Evolutionary conservation across 2,888 invertebrate species (phyloP), one percentile per base, ranked within the genome.

Genomic region (Odontomyia ornata): DNA sequence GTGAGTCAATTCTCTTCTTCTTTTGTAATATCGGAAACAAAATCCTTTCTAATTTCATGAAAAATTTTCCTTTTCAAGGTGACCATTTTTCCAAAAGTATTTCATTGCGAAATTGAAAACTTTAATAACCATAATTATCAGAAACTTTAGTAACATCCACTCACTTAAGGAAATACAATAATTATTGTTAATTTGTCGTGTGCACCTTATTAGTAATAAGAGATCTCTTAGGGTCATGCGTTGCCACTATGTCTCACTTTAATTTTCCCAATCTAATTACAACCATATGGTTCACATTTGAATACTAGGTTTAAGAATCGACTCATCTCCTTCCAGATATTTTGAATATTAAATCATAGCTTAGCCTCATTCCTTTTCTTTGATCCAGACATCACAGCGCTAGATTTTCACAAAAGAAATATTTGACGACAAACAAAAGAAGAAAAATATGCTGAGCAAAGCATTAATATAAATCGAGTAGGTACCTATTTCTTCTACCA

Each of bases 221-320:
- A 36, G 3, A 36, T 36, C 9, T 36, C 9, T 36, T 36, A 3
- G 36, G 3, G 3, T 52, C 15, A 60, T 21, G 11, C 43, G 36
- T 1, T 73, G 60, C 60, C 73, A 57, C 73, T 60, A 9, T 73
- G 56, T 73, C 46, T 25, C 71, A 21, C 15, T 52, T 36, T 57
- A 73, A 60, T 73, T 47, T 57, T 72, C 47, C 28, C 15, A 52
- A 56, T 27, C 23, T 73, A 73, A 73, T 73, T 73, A 56, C 60
- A 60, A 21, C 57, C 73, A 73, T 36, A 73, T 73, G 73, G 13
- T 36, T 43, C n/a, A 36, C 73, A 57, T 30, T 73, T 9, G 18
- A 52, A 36, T 21, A 15, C n/a, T 13, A 52, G 13, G 13, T 15
- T 3, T 52, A 9, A n/a, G 15, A 9, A 52, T 15, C 4, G 4